Base-by-base conservation (phyloP, 2,888 invertebrate genomes). In the Acleris emargana region DNA sequence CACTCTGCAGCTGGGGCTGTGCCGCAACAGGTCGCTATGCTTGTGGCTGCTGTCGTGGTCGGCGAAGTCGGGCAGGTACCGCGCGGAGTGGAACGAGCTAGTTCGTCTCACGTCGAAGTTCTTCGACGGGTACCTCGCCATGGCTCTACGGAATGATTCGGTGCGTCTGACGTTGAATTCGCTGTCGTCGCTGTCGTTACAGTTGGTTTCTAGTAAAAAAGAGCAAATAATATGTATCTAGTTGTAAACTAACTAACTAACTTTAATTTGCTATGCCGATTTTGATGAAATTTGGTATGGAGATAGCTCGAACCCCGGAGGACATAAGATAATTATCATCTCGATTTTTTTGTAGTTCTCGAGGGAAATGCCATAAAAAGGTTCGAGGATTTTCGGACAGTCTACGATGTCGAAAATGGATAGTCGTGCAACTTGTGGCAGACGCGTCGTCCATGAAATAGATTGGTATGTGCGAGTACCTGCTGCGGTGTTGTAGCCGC, bases 161-260 rank as follows among this genome's bases (percentile, higher is more conserved):
- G 89, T 87, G 43, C 92, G 84, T 58, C 89, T 73, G 47, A 91
- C 79, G 71, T 90, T 89, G 73, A 86, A 89, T 32, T 91, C 91
- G 78, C 90, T 92, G 55, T 91, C 92, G 58, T 92, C 92, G 73
- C 92, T 92, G 69, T 87, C 91, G 74, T 88, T 85, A 76, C 91
- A 92, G 72, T 89, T 90, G 5, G 90, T 88, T 73, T 90, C 90
- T 90, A 79, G 9, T 80, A 82, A 67, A 63, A 51, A 13, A 43
- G n/a, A 57, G 17, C 9, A 50, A 5, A 16, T 28, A 28, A 6
- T 45, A 51, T 28, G 6, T 25, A 7, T n/a, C n/a, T n/a, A 18
- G 42, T 28, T 28, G 7, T 28, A 28, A 7, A 9, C 28, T 7
- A 1, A 28, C 7, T n/a, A n/a, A n/a, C n/a, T n/a, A n/a, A 28